Evolutionary conservation across 2,113 vertebrate species (phyloP).

Genomic region (Pelvicachromis taeniatus): DNA sequence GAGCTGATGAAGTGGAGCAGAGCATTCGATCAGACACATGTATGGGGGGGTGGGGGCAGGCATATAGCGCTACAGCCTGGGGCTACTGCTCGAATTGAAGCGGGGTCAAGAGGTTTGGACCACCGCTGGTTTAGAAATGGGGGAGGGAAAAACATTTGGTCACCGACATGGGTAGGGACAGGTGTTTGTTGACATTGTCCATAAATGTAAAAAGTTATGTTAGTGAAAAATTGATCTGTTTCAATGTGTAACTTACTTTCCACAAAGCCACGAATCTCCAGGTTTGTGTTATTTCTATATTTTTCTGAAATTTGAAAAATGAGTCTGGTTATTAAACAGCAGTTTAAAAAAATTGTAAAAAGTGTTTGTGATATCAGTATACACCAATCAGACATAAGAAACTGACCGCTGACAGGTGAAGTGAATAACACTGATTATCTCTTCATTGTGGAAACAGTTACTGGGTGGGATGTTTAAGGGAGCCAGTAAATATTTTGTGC

Average conservation of each 20-base stretch:
- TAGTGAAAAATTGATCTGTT: background rate
- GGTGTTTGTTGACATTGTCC: background rate
- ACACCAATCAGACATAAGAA: background rate
- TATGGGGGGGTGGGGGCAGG: background rate
- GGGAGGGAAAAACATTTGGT: background rate
- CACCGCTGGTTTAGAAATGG: background rate
- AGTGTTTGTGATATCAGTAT: background rate
- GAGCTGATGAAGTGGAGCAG: constrained; percentile 59
- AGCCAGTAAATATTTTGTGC: background rate
- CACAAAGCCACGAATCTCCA: background rate
- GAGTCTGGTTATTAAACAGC: background rate
- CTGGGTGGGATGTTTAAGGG: background rate
- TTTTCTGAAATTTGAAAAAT: background rate
- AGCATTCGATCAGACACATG: constrained; percentile 48
- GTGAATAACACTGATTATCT: background rate
- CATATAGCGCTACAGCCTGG: background rate
- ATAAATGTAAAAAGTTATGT: background rate
- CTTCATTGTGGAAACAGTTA: background rate
- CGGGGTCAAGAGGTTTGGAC: constrained; percentile 17
- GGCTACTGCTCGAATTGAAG: background rate
- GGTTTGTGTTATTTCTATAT: background rate
- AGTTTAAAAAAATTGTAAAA: background rate
- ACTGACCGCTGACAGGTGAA: background rate
- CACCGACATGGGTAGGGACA: background rate
- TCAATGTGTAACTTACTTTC: background rate